phyloP scores from a whole-genome alignment of 2,888 invertebrate genomes.

The Keiferia lycopersicella region DNA sequence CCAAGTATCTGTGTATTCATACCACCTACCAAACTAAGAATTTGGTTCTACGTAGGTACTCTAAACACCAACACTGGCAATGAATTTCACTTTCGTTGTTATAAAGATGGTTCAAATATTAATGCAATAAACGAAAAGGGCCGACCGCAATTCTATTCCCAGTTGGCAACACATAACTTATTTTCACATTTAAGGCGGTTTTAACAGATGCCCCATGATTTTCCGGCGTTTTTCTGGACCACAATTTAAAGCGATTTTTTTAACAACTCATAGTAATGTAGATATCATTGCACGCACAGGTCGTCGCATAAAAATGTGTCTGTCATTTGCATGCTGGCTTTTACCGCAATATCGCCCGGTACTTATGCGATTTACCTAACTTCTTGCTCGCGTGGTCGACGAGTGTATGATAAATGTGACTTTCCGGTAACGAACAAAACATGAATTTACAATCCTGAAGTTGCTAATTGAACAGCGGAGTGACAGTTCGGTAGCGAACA shows the following conservation, averaged over 20 bases:
- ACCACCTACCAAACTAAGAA: too few species aligned
- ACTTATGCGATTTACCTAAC: background rate
- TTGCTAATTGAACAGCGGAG: conserved; percentile 56
- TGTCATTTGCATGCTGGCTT: too few species aligned
- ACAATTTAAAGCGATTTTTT: too few species aligned
- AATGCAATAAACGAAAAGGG: conserved; percentile 18
- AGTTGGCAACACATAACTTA: conserved; percentile 24
- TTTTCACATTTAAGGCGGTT: too few species aligned
- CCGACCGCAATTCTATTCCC: conserved; percentile 26
- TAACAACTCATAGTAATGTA: too few species aligned
- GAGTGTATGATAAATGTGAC: conserved; percentile 42
- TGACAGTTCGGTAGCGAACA: conserved; percentile 46
- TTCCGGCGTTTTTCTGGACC: too few species aligned
- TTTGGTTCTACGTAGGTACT: background rate
- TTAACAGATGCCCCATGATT: too few species aligned
- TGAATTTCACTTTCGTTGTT: background rate
- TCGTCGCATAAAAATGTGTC: too few species aligned
- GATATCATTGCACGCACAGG: too few species aligned
- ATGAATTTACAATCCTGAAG: conserved; percentile 48
- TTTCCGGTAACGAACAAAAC: conserved; percentile 34
- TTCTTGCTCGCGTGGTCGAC: conserved; percentile 27
- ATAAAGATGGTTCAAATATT: conserved; percentile 9
- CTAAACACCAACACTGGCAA: too few species aligned
- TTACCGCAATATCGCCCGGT: too few species aligned
- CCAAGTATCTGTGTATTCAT: too few species aligned